Evolutionary conservation across 2,113 vertebrate genomes (phyloP).

Genomic region (Aplodontia rufa): DNA sequence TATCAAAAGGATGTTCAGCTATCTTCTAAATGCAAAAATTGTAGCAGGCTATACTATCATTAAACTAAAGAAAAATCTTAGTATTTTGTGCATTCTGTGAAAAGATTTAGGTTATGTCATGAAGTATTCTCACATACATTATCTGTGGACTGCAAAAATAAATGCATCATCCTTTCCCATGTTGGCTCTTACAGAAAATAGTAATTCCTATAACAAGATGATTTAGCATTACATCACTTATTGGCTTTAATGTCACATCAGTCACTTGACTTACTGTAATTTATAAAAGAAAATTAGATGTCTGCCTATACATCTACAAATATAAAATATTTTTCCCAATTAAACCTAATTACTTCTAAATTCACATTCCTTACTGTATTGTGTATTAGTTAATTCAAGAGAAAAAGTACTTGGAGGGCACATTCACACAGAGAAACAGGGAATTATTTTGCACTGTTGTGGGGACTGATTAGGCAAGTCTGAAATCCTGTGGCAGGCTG

Average conservation of each 20-base stretch:
- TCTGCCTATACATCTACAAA: background rate
- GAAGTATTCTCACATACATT: background rate
- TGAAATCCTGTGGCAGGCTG: background rate
- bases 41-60: background rate
- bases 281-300: background rate
- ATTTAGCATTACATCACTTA: background rate
- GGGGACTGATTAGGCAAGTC: background rate
- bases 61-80: conserved; percentile 10
- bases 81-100: conserved; percentile 15
- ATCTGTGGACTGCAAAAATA: background rate
- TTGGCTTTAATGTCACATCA: background rate
- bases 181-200: background rate
- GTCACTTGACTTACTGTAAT: background rate
- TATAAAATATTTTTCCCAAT: background rate
- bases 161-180: background rate
- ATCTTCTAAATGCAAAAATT: background rate
- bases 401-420: background rate
- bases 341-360: conserved; percentile 8
- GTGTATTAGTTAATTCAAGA: background rate
- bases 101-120: background rate
- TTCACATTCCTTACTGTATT: background rate
- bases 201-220: background rate
- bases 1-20: background rate
- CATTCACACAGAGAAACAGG: background rate
- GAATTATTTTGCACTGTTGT: background rate